These are phyloP conservation scores for Stegastes partitus DNA, from an alignment of 2,113 vertebrate species.

Conservation along the genomic window DNA sequence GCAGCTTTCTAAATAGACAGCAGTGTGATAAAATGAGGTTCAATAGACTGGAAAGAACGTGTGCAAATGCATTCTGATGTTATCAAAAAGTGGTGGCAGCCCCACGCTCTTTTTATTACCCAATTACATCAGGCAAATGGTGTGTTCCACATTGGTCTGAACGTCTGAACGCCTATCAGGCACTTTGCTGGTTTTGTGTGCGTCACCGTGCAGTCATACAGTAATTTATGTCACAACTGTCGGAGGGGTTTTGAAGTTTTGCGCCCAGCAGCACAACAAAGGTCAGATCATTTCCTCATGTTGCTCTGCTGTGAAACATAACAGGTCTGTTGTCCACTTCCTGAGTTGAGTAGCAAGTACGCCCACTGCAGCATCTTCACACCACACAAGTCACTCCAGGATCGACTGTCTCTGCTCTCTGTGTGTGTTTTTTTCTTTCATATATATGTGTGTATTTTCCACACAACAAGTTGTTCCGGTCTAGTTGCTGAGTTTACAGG, in stretches of 20 bases:
- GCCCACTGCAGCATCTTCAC: accelerated
- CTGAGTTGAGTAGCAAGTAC: constrained; percentile 4
- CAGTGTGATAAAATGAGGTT: constrained; percentile 40
- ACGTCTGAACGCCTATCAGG: background rate
- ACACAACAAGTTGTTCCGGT: too few species aligned
- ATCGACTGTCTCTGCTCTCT: too few species aligned
- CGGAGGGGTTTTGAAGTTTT: background rate
- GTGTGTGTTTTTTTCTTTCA: too few species aligned
- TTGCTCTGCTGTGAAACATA: constrained; percentile 19
- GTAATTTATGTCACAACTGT: background rate
- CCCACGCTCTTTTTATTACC: constrained; percentile 53
- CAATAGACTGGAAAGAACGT: constrained; percentile 43
- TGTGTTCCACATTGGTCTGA: constrained; percentile 21
- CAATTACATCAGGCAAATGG: constrained; percentile 54
- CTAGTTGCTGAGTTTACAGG: too few species aligned
- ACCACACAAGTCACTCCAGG: background rate
- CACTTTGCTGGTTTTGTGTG: background rate
- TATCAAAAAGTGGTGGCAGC: constrained; percentile 37
- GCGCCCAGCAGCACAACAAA: constrained; percentile 15
- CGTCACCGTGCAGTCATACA: background rate
- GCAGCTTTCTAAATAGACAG: constrained; percentile 35
- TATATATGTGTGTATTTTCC: too few species aligned
- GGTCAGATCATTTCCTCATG: constrained; percentile 48
- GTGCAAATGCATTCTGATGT: constrained; percentile 47
- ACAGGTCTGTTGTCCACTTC: constrained; percentile 25